Base-by-base conservation (phyloP, 2,113 vertebrate genomes). In the Mormyrus lacerda region DNA sequence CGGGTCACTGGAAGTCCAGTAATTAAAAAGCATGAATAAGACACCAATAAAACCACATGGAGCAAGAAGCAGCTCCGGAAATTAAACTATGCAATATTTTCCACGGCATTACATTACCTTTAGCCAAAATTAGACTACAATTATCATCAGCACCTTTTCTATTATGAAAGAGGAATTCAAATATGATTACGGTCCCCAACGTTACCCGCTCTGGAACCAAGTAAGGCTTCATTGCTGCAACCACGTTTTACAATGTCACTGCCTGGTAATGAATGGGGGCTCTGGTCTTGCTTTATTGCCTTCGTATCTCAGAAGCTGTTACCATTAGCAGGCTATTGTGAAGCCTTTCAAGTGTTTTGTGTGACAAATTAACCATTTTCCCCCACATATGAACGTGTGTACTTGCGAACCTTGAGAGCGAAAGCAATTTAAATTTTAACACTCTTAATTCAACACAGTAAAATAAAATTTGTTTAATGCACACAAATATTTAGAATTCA, bases 101-200 rank as follows among this genome's bases (percentile, higher is more conserved):
- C 53, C 89, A 87, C 21, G 9, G 89, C 21, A 21, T 69, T 61
- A 58, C 47, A 87, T 87, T 61, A 82, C 86, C 51, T 21, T 79
- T 39, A 45, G 89, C 89, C 79, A 89, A 89, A 89, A 89, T 89
- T 89, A 89, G 79, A 85, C 87, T 27, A 79, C 85, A 88, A 90
- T 88, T 83, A 88, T 79, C 69, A 83, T 88, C 50, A 53, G 45
- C 15, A 45, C 50, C 76, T 73, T 85, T 27, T 85, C 87, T 53
- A 85, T 90, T 90, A 90, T 83, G 86, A 84, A 90, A 88, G 82
- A 88, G 35, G 31, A 90, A 88, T 88, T 88, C 79, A 85, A 55
- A 88, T 73, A 88, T 90, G 87, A 88, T 85, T 85, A 85, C 65
- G 90, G 45, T 89, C 73, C 73, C 89, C 44, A 47, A 83, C 82